phyloP scores from a whole-genome alignment of 2,888 invertebrate species.

The Megamerina dolium region DNA sequence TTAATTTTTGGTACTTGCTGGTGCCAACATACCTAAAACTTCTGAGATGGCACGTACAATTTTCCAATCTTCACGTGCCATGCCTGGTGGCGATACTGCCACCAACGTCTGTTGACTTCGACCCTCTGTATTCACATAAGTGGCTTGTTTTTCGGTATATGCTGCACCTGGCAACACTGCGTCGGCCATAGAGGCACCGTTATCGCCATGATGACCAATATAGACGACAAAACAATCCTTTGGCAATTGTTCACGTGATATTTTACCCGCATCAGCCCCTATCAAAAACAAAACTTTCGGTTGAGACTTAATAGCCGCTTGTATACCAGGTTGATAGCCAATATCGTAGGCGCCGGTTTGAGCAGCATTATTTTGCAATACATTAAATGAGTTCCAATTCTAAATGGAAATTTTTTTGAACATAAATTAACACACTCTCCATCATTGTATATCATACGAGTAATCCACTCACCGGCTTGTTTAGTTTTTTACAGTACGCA shows the following conservation, averaged over 20 bases:
- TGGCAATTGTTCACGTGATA: conserved; percentile 72
- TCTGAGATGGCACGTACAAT: conserved; percentile 94
- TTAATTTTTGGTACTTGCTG: not conserved
- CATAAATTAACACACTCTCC: not conserved
- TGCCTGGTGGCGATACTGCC: conserved; percentile 86
- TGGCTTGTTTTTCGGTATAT: conserved; percentile 97
- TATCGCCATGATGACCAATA: conserved; percentile 93
- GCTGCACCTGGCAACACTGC: conserved; percentile 92
- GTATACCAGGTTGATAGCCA: conserved; percentile 77
- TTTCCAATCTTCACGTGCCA: conserved; percentile 97
- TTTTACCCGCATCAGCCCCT: conserved; percentile 85
- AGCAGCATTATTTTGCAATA: conserved; percentile 87
- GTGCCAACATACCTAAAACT: conserved; percentile 58
- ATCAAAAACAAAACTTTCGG: conserved; percentile 82
- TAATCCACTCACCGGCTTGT: conserved; percentile 49
- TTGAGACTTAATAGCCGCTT: conserved; percentile 56
- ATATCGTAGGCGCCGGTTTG: conserved; percentile 94
- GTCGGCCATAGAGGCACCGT: conserved; percentile 88
- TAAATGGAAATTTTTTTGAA: no score
- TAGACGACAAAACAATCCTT: conserved; percentile 83
- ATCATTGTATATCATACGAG: conserved; percentile 3
- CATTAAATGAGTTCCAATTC: conserved; percentile 80
- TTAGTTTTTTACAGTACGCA: conserved; percentile 60
- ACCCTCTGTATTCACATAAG: conserved; percentile 97
- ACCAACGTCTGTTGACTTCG: conserved; percentile 83